Conservation (phyloP, 2,797 vertebrate genomes). For the Falco naumanni region DNA sequence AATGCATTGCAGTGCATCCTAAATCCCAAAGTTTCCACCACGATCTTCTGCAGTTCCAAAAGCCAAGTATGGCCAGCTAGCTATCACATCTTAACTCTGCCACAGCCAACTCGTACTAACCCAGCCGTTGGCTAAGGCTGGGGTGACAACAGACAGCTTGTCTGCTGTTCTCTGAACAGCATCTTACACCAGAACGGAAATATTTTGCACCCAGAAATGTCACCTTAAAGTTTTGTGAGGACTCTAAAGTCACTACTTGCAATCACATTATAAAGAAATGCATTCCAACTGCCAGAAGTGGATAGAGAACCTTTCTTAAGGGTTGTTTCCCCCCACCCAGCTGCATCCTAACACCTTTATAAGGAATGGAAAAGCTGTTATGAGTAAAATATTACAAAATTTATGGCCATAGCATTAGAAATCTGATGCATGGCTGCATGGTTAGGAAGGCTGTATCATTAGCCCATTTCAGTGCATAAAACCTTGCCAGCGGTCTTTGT, state of each 20-base stretch:
- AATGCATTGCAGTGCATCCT: not conserved
- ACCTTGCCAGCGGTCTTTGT: not conserved
- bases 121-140: not conserved
- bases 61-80: not conserved
- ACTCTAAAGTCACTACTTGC: not conserved
- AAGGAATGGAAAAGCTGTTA: not conserved
- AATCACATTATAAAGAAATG: not conserved
- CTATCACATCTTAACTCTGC: not conserved
- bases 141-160: not conserved
- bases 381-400: not conserved
- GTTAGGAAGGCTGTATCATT: not conserved
- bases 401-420: not conserved
- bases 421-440: not conserved
- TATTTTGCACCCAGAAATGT: not conserved
- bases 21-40: not conserved
- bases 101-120: not conserved
- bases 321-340: not conserved
- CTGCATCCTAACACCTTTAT: not conserved
- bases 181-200: not conserved
- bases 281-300: not conserved
- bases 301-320: not conserved
- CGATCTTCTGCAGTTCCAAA: not conserved
- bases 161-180: not conserved
- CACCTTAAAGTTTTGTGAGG: not conserved
- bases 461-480: not conserved